Evolutionary conservation across 2,888 invertebrate species (phyloP).

Genomic region (Cephonodes hylas): DNA sequence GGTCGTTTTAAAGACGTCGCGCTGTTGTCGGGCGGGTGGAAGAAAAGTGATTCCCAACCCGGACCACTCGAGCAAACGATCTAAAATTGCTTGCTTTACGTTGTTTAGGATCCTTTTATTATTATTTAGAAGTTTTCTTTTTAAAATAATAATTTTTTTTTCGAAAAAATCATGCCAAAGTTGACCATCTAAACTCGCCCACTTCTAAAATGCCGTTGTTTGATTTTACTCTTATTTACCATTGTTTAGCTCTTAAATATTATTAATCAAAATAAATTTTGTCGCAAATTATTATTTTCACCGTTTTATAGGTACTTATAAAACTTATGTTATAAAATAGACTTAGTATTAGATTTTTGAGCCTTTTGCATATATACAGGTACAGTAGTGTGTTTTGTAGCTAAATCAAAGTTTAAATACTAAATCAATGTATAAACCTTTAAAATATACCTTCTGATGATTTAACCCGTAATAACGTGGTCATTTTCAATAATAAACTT

Average conservation of each 20-base stretch:
- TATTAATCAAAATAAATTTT: background rate
- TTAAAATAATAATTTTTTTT: background rate
- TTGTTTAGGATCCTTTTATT: background rate
- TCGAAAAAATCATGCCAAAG: background rate
- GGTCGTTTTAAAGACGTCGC: background rate
- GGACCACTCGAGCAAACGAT: background rate
- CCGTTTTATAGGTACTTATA: background rate
- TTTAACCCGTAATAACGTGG: background rate
- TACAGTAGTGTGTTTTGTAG: background rate
- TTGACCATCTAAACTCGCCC: background rate
- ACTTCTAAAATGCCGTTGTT: background rate
- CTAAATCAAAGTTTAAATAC: background rate
- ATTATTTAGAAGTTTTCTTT: background rate
- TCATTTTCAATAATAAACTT: too few species aligned
- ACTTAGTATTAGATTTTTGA: background rate
- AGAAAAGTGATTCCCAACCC: background rate
- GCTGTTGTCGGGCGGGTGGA: background rate
- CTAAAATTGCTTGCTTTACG: background rate
- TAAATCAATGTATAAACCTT: background rate
- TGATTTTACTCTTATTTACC: background rate
- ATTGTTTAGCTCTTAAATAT: background rate
- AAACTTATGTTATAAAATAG: background rate
- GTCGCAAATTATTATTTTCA: background rate
- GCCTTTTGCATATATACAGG: background rate
- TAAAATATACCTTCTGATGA: background rate